A percentile compares a stretch with the other conserved stretches of the same genome.
phyloP scores from a whole-genome alignment of 2,888 invertebrate genomes.

The Drosophila suboccidentalis region DNA sequence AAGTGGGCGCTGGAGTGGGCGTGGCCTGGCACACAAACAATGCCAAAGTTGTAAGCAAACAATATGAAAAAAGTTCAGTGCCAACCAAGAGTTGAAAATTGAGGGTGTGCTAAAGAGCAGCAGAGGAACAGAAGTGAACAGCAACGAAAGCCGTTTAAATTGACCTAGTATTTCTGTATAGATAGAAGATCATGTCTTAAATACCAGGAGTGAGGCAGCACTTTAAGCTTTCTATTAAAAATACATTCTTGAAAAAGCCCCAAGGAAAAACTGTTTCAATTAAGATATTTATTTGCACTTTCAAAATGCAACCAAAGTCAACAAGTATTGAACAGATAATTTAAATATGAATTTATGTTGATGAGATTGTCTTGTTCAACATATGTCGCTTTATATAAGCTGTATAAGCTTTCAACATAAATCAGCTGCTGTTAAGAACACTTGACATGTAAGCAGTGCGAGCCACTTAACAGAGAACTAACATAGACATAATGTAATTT shows the following conservation, averaged over 20 bases:
- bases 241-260: not conserved
- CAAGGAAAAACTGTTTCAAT: not conserved
- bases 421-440: not conserved
- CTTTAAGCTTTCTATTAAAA: not conserved
- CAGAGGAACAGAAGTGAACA: not conserved
- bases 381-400: not conserved
- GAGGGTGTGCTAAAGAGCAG: slow-evolving; percentile 2
- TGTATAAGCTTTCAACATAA: not conserved
- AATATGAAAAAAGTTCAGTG: slow-evolving; percentile 38
- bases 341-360: no score
- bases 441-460: not conserved
- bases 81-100: slow-evolving; percentile 31
- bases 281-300: no score
- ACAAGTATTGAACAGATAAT: no score
- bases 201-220: not conserved
- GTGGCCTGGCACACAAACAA: slow-evolving; percentile 40
- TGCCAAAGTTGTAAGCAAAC: slow-evolving; percentile 55
- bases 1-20: slow-evolving; percentile 48
- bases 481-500: not conserved
- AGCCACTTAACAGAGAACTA: not conserved
- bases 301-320: no score
- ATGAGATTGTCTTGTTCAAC: not conserved
- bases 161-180: slow-evolving; percentile 26
- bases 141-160: slow-evolving; percentile 22
- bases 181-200: slow-evolving; percentile 14